phyloP scores from a whole-genome alignment of 2,888 invertebrate genomes.

The Campaea margaritaria region DNA sequence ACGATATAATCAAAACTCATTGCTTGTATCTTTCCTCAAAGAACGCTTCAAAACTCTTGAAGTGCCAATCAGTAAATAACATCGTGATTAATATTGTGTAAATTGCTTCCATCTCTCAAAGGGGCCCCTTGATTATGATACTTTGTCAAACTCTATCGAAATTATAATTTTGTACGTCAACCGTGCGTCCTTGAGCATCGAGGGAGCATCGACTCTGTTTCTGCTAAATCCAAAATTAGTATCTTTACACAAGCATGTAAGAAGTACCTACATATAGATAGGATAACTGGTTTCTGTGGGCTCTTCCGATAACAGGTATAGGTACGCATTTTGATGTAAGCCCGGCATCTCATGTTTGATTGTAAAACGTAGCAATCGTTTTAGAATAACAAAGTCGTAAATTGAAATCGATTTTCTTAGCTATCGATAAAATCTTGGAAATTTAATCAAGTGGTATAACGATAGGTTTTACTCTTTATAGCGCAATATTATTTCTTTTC shows the following conservation, averaged over 20 bases:
- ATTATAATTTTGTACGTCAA: slow-evolving; percentile 32
- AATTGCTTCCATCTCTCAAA: slow-evolving; percentile 23
- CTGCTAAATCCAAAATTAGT: slow-evolving; percentile 51
- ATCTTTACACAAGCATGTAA: slow-evolving; percentile 28
- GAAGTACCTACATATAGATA: slow-evolving; percentile 10
- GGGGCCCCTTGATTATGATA: slow-evolving; percentile 34
- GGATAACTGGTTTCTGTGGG: slow-evolving; percentile 33
- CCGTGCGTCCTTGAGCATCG: slow-evolving; percentile 51
- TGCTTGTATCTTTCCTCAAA: not conserved
- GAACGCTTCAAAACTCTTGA: not conserved
- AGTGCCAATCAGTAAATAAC: slow-evolving; percentile 7
- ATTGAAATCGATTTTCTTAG: slow-evolving; percentile 7
- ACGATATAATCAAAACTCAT: not conserved
- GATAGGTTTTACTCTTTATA: not conserved
- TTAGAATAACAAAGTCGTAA: slow-evolving; percentile 1
- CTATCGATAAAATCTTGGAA: not conserved
- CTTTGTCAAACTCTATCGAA: slow-evolving; percentile 36
- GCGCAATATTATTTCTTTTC: not conserved
- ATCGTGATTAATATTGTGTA: slow-evolving; percentile 1
- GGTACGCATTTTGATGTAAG: slow-evolving; percentile 24
- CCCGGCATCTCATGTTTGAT: slow-evolving; percentile 26
- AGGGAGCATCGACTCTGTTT: slow-evolving; percentile 53
- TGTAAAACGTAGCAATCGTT: slow-evolving; percentile 12
- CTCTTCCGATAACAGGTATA: slow-evolving; percentile 30
- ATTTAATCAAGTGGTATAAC: not conserved